Evolutionary conservation across 2,888 invertebrate genomes (phyloP), one percentile per base, ranked within the genome.

Genomic region (Acanthococcus lagerstroemiae): DNA sequence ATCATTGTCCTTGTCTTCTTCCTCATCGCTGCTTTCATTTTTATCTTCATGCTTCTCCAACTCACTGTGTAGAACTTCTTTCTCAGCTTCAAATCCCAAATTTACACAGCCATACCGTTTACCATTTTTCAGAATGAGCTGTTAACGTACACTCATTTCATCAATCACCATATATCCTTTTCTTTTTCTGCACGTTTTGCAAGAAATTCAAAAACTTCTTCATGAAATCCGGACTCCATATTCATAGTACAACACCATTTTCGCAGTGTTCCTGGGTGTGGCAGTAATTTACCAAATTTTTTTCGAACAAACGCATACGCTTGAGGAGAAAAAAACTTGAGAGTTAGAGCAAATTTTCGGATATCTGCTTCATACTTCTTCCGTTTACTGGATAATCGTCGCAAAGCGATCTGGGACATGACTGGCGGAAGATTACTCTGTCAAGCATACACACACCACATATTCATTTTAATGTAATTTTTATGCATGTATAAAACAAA

Each of bases 181-280:
- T 44, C 46, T 45, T 57, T 48, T 30, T 50, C 37, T 15, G 37
- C 12, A 37, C 37, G 26, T 45, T 50, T 61, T 56, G 26, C 55
- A 24, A 67, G 17, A n/a, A 55, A 55, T 52, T 48, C 45, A 5
- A 68, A 52, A 26, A 45, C 17, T 54, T 67, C 67, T 48, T 26
- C 27, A 26, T 55, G 58, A 61, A 75, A 73, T 4, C 75, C 74
- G 4, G 75, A 74, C 4, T 71, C 56, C n/a, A 70, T 73, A 68
- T 74, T 70, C 26, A 67, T n/a, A 55, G 21, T 67, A 22, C 55
- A 55, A 48, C 65, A 68, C 68, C 61, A 68, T 19, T 55, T 37
- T 1, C 67, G 30, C 2, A 67, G 50, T 5, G 67, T 65, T 22
- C 45, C 65, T 45, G 21, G 30, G 52, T 57, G 26, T 2, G 54